Evolutionary conservation across 2,888 invertebrate species (phyloP), one percentile per base, ranked within the genome.

Genomic region (Aproaerema taeniolella): DNA sequence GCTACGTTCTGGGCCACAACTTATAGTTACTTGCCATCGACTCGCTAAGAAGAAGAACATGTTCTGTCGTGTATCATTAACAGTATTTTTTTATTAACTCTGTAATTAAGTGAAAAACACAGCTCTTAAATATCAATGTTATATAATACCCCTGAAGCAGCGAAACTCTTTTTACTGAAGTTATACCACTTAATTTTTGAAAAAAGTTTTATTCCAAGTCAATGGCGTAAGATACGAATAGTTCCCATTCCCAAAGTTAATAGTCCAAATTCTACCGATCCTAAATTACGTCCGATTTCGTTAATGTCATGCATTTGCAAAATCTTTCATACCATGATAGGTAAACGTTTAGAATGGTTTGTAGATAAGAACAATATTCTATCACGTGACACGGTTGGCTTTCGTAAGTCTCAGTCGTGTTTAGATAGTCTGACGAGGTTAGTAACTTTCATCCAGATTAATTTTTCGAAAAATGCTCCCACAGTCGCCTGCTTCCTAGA

Each of bases 291-390:
- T 8, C 40, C 40, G n/a, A 40, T 39, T 12, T 39, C 39, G 17
- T 28, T 39, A 13, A 33, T 39, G 8, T 39, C 39, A 28, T 34
- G 39, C 20, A 13, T 39, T 9, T 39, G 33, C 15, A 39, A 33
- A 26, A 39, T 39, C 15, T 39, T 39, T 28, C 33, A 39, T 39
- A 17, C 12, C 26, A 39, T 39, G 39, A 17, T 39, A 24, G 24
- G 16, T 9, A 39, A 28, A 17, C 30, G 29, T 17, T 12, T 39
- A 10, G 34, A 39, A 20, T 39, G 39, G 39, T 25, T 14, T 17
- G 26, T 39, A 15, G 39, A 39, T 10, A 39, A 28, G 14, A n/a
- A 39, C 10, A 32, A 32, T 12, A 15, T 39, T 12, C 28, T 39
- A 13, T 39, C 39, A 11, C 15, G 16, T 15, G 9, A 28, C 13